Conservation (phyloP, 2,888 invertebrate genomes). For the Lamproptera curius region DNA sequence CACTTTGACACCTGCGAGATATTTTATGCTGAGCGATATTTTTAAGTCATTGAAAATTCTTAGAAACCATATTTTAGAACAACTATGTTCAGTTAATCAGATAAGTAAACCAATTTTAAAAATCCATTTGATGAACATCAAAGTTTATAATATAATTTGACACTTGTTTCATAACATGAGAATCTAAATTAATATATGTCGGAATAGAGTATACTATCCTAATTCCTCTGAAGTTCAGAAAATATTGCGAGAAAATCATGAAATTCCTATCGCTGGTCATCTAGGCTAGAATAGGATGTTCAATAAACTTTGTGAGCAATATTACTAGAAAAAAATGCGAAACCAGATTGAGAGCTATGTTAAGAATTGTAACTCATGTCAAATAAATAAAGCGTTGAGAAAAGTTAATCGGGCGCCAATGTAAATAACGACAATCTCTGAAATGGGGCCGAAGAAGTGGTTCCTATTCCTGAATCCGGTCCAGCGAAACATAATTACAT, state of each 20-base stretch:
- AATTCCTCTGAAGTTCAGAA: neutral
- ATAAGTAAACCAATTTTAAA: neutral
- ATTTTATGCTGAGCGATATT: neutral
- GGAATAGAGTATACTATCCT: neutral
- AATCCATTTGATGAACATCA: neutral
- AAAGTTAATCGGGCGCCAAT: conserved; percentile 17
- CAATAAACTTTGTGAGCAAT: conserved; percentile 12
- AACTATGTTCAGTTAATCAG: neutral
- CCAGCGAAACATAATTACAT: too few species aligned
- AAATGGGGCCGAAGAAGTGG: conserved; percentile 15
- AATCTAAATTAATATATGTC: neutral
- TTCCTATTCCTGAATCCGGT: conserved; percentile 25
- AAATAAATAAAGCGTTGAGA: conserved; percentile 18
- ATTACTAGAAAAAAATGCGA: conserved; percentile 22
- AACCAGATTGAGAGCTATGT: conserved; percentile 20
- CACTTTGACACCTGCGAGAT: neutral
- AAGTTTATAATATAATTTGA: neutral
- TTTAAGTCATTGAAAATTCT: neutral
- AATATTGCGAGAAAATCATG: conserved; percentile 22
- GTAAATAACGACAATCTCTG: conserved; percentile 16
- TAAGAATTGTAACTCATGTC: conserved; percentile 18
- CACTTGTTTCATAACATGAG: neutral
- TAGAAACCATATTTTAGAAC: too few species aligned
- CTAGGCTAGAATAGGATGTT: conserved; percentile 12
- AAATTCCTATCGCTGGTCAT: conserved; percentile 20